A percentile compares a stretch with the other conserved stretches of the same genome.
These are phyloP conservation scores for Melipona quadrifasciata DNA, from an alignment of 1,140 invertebrate species.

Conservation along the genomic window DNA sequence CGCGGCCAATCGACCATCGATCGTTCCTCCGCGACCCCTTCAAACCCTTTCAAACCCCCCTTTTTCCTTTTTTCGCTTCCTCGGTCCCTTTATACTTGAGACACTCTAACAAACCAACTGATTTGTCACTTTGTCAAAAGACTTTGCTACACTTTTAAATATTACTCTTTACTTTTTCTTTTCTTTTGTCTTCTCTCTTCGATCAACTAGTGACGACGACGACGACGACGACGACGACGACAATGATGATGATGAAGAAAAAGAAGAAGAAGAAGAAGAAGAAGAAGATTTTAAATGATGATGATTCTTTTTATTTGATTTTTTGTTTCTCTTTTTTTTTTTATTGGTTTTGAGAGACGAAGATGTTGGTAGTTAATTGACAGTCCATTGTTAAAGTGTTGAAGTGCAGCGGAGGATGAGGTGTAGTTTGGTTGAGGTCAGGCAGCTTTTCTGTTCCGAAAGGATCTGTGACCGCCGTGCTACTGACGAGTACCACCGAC, in stretches of 20 bases:
- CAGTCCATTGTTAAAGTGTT: neutral
- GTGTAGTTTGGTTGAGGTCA: neutral
- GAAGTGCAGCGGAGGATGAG: too few species aligned
- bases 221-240: too few species aligned
- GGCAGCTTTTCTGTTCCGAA: conserved; percentile 26
- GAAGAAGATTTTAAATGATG: neutral
- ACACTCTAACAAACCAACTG: neutral
- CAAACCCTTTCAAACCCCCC: neutral
- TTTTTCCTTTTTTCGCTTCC: too few species aligned
- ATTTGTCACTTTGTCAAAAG: neutral
- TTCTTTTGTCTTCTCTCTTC: neutral
- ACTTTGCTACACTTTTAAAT: neutral
- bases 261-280: neutral
- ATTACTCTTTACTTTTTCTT: neutral
- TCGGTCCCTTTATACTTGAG: neutral
- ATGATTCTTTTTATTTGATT: too few species aligned
- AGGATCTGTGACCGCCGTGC: conserved; percentile 51
- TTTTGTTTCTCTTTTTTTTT: neutral
- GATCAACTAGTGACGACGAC: too few species aligned
- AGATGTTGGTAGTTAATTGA: neutral
- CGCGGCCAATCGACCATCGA: conserved; percentile 7
- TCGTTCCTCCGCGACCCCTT: neutral
- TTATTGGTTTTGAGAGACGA: neutral
- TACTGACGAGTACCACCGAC: conserved; percentile 46
- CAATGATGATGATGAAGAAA: too few species aligned